Percentiles rank a stretch among this genome's conserved stretches.
phyloP scores from a whole-genome alignment of 2,888 invertebrate species.

The Caenorhabditis afra region DNA sequence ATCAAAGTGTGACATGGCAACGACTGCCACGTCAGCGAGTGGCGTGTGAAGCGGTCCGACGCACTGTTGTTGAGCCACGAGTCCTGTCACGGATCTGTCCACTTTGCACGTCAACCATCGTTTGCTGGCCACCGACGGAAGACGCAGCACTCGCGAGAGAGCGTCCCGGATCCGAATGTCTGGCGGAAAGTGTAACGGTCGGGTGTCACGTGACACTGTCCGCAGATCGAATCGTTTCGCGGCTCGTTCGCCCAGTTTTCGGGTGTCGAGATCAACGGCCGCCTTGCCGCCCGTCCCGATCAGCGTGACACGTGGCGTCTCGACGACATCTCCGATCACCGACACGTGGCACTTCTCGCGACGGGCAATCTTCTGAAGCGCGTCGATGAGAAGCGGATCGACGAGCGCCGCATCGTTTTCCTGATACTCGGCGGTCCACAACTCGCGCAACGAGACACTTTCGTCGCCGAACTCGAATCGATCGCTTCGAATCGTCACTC shows the following conservation, averaged over 20 bases:
- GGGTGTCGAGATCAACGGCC: conserved; percentile 72
- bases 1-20: conserved; percentile 89
- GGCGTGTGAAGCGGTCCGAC: conserved; percentile 97
- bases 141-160: conserved; percentile 87
- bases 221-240: conserved; percentile 82
- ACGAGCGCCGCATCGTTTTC: conserved; percentile 86
- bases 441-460: conserved; percentile 91
- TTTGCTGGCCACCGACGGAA: conserved; percentile 95
- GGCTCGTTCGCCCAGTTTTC: conserved; percentile 68
- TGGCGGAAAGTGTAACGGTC: conserved; percentile 82
- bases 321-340: conserved; percentile 93
- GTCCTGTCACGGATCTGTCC: conserved; percentile 91
- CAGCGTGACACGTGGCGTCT: conserved; percentile 83
- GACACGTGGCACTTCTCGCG: conserved; percentile 94
- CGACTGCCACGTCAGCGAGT: conserved; percentile 92
- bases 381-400: conserved; percentile 84
- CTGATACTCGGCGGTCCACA: conserved; percentile 98
- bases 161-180: conserved; percentile 85
- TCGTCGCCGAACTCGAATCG: conserved; percentile 94
- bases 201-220: conserved; percentile 64
- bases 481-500: conserved; percentile 91
- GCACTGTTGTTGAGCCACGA: conserved; percentile 97
- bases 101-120: conserved; percentile 82
- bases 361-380: conserved; percentile 86
- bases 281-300: conserved; percentile 19